These are phyloP conservation scores for Drosophila ogumai DNA, from an alignment of 1,140 invertebrate genomes.

Conservation along the genomic window DNA sequence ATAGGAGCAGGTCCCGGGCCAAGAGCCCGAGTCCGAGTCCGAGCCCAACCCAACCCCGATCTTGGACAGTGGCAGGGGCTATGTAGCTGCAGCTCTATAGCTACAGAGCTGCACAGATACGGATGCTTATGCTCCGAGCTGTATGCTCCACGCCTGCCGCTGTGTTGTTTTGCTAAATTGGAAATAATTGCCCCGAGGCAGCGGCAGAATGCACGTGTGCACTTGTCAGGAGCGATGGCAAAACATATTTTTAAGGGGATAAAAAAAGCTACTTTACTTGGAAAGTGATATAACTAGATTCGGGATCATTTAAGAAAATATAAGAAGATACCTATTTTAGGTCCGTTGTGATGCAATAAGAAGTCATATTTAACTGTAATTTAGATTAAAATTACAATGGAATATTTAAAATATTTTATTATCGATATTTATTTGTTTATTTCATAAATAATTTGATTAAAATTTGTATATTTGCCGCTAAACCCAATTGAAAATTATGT, in stretches of 20 bases:
- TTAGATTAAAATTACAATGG: no score
- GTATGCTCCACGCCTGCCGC: constrained; percentile 32
- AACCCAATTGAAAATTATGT: background rate
- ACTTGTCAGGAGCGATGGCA: constrained; percentile 44
- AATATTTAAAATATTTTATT: background rate
- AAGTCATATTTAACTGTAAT: no score
- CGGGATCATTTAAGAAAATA: background rate
- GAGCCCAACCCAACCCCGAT: constrained; percentile 18
- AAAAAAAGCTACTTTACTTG: background rate
- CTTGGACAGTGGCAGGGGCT: constrained; percentile 11
- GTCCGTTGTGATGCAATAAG: no score
- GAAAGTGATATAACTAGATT: background rate
- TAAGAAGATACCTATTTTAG: background rate
- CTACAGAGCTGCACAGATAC: constrained; percentile 7
- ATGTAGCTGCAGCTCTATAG: constrained; percentile 5
- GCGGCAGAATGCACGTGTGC: constrained; percentile 77
- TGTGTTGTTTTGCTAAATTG: constrained; percentile 79
- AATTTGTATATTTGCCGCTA: no score
- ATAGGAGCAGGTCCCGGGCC: constrained; percentile 59
- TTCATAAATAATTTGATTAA: background rate
- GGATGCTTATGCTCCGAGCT: constrained; percentile 45
- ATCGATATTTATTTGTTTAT: background rate
- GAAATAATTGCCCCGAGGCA: constrained; percentile 77
- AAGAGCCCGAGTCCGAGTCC: background rate
- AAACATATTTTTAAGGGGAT: constrained; percentile 14